Conservation (phyloP, 2,113 vertebrate species). For the Lepus americanus region DNA sequence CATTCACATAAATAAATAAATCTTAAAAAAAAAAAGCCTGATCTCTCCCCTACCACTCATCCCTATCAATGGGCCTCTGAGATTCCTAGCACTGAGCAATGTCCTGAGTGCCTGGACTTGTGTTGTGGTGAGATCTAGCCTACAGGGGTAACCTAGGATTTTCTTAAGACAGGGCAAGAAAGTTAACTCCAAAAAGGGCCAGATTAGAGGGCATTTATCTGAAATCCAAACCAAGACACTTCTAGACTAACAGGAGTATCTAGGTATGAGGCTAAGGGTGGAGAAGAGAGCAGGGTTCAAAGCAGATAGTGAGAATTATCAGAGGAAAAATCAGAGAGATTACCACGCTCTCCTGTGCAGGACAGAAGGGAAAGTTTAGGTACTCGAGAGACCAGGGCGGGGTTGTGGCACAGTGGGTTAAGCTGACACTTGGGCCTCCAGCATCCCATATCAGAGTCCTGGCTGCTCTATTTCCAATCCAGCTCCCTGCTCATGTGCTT, state of each 20-base stretch:
- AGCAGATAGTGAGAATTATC: conserved; percentile 28
- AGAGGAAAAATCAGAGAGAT: conserved; percentile 26
- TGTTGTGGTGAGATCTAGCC: background rate
- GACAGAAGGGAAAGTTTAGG: background rate
- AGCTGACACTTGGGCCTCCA: no score
- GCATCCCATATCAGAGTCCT: background rate
- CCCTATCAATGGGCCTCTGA: background rate
- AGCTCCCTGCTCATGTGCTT: no score
- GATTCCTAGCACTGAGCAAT: background rate
- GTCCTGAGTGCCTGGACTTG: background rate
- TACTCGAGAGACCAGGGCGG: background rate
- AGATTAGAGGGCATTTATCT: conserved; percentile 48
- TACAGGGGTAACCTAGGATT: background rate
- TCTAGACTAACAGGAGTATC: conserved; percentile 4
- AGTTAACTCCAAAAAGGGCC: conserved; percentile 2
- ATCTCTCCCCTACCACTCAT: background rate
- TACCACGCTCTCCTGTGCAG: background rate
- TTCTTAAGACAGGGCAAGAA: conserved; percentile 40
- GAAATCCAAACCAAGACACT: background rate
- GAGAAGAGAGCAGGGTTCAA: background rate
- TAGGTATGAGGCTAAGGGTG: background rate
- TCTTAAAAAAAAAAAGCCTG: background rate
- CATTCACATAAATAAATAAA: no score
- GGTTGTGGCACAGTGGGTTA: no score
- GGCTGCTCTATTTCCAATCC: no score